Conservation (phyloP, 2,113 vertebrate species). For the Atrichornis clamosus region DNA sequence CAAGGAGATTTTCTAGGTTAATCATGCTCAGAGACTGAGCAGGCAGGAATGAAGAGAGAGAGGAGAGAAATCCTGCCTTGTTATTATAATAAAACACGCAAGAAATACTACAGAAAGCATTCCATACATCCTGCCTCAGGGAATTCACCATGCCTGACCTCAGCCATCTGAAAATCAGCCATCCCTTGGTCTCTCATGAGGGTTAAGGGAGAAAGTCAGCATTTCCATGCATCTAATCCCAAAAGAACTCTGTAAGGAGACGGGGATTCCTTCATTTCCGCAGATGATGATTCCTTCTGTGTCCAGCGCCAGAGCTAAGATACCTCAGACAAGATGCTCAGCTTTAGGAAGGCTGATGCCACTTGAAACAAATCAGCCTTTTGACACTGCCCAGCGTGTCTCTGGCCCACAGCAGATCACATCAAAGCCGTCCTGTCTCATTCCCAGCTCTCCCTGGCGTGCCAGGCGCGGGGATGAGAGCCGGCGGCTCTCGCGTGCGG, state of each 20-base stretch:
- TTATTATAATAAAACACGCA: rapidly evolving
- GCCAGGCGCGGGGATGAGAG: neutral
- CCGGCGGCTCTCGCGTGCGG: rapidly evolving
- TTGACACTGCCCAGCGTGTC: neutral
- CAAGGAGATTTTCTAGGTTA: neutral
- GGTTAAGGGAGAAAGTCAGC: neutral
- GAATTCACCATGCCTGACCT: neutral
- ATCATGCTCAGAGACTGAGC: neutral
- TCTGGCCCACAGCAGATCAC: neutral
- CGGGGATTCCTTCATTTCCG: neutral
- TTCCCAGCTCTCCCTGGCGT: neutral
- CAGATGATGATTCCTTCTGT: neutral
- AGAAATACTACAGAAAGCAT: neutral
- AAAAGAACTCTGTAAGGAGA: neutral
- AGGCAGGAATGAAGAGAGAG: neutral
- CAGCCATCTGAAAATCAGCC: neutral
- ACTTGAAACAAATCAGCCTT: neutral
- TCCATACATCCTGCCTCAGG: neutral
- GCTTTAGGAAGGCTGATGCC: neutral
- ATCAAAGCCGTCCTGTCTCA: neutral
- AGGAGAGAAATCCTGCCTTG: neutral
- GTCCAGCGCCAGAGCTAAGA: rapidly evolving
- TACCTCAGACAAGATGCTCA: rapidly evolving
- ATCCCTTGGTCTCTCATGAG: neutral
- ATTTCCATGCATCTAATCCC: neutral